These are phyloP conservation scores for Drosophila neutralis DNA, from an alignment of 2,888 invertebrate genomes.

Conservation along the genomic window DNA sequence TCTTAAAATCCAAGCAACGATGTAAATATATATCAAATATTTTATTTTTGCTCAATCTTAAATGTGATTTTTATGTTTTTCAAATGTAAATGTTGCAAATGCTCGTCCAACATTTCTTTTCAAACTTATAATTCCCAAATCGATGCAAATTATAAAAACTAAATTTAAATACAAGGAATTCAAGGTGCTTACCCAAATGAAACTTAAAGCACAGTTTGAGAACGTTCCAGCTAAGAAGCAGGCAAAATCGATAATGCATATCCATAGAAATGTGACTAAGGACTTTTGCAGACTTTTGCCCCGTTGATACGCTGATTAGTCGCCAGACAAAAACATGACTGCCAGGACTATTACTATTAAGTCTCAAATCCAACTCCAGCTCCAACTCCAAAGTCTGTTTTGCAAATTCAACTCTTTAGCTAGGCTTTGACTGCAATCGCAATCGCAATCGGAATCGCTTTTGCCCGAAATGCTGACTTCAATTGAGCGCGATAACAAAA, in stretches of 20 bases:
- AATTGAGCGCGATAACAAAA: conserved; percentile 58
- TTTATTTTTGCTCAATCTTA: no score
- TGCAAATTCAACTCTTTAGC: background rate
- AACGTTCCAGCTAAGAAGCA: background rate
- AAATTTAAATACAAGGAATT: background rate
- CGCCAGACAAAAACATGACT: conserved; percentile 2
- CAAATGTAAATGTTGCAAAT: no score
- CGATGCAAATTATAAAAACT: background rate
- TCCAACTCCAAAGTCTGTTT: background rate
- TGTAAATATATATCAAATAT: background rate
- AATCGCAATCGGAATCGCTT: conserved; percentile 6
- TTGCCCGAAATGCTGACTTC: conserved; percentile 39
- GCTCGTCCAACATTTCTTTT: background rate
- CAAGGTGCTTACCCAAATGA: background rate
- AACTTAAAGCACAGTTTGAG: background rate
- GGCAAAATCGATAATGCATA: conserved; percentile 38
- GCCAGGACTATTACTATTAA: background rate
- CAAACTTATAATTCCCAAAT: background rate
- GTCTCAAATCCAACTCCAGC: background rate
- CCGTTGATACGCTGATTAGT: conserved; percentile 37
- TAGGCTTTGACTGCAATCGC: conserved; percentile 18
- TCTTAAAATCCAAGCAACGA: background rate
- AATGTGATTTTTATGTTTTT: no score
- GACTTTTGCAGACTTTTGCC: conserved; percentile 4
- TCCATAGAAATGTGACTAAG: conserved; percentile 21